Conservation (phyloP, 1,140 invertebrate genomes). For the Gryon sp. region DNA sequence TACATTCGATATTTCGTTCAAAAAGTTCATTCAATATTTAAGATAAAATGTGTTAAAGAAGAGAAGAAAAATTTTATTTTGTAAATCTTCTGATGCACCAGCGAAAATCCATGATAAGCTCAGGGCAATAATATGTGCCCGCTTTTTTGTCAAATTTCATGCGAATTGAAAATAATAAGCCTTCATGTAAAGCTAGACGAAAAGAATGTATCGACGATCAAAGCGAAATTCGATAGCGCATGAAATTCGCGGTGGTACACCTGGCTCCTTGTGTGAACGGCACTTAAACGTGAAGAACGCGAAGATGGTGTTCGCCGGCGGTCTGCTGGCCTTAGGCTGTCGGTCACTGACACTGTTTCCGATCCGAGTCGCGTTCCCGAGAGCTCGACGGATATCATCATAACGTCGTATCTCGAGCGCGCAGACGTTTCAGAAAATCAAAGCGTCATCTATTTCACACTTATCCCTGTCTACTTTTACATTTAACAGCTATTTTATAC, state of each 20-base stretch:
- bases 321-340: constrained; percentile 78
- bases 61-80: too few species aligned
- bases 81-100: too few species aligned
- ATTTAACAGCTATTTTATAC: too few species aligned
- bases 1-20: too few species aligned
- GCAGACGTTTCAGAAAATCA: constrained; percentile 34
- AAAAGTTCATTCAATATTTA: too few species aligned
- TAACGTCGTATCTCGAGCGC: constrained; percentile 54
- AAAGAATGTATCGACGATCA: constrained; percentile 28
- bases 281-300: constrained; percentile 64
- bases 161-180: constrained; percentile 32
- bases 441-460: too few species aligned
- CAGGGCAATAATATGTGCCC: not conserved
- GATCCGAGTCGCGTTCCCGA: constrained; percentile 58
- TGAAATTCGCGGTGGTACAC: constrained; percentile 54
- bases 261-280: constrained; percentile 66
- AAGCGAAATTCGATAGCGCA: constrained; percentile 49
- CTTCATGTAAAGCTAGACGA: constrained; percentile 34
- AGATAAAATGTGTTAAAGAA: too few species aligned
- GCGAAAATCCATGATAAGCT: too few species aligned
- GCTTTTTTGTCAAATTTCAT: not conserved
- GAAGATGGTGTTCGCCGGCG: constrained; percentile 65
- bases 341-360: constrained; percentile 80
- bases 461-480: too few species aligned
- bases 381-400: constrained; percentile 44